A percentile compares a stretch with the other conserved stretches of the same genome.
These are phyloP conservation scores for Semicossyphus pulcher DNA, from an alignment of 2,113 vertebrate genomes.

Conservation along the genomic window DNA sequence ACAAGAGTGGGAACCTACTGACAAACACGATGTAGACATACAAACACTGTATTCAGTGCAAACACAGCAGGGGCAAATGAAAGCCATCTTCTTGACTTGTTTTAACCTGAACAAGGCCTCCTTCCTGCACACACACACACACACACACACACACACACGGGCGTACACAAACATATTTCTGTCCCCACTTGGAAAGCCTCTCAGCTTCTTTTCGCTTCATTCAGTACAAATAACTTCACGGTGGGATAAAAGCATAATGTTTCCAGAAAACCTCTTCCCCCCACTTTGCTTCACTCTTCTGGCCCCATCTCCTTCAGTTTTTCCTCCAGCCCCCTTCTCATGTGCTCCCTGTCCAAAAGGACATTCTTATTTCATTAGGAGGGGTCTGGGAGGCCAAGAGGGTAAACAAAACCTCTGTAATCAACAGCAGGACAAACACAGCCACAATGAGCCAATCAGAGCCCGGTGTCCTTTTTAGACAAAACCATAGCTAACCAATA, in stretches of 20 bases:
- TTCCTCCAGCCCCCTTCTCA: slow-evolving; percentile 63
- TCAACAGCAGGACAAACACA: slow-evolving; percentile 72
- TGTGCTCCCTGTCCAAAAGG: slow-evolving; percentile 66
- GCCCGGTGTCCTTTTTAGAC: slow-evolving; percentile 44
- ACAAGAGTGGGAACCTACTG: slow-evolving; percentile 26
- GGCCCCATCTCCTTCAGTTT: slow-evolving; percentile 65
- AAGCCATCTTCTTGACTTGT: slow-evolving; percentile 66
- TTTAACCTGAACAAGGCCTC: slow-evolving; percentile 68
- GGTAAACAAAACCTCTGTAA: slow-evolving; percentile 79
- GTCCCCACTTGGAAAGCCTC: slow-evolving; percentile 68
- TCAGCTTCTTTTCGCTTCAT: slow-evolving; percentile 73
- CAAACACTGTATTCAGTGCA: slow-evolving; percentile 49
- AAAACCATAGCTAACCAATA: slow-evolving; percentile 55
- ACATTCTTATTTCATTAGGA: slow-evolving; percentile 75
- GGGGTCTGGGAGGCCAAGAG: slow-evolving; percentile 73
- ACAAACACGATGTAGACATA: slow-evolving; percentile 38
- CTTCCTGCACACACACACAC: slow-evolving; percentile 39
- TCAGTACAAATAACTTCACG: slow-evolving; percentile 81
- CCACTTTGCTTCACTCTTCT: slow-evolving; percentile 59
- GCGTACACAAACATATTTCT: slow-evolving; percentile 65
- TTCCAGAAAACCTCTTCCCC: slow-evolving; percentile 72
- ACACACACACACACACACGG: slow-evolving; percentile 38
- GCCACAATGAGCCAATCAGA: slow-evolving; percentile 67
- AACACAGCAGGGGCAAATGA: slow-evolving; percentile 60
- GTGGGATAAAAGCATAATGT: slow-evolving; percentile 77